Base-by-base conservation (phyloP, 1,140 invertebrate species). In the Heliothis subflexa region DNA sequence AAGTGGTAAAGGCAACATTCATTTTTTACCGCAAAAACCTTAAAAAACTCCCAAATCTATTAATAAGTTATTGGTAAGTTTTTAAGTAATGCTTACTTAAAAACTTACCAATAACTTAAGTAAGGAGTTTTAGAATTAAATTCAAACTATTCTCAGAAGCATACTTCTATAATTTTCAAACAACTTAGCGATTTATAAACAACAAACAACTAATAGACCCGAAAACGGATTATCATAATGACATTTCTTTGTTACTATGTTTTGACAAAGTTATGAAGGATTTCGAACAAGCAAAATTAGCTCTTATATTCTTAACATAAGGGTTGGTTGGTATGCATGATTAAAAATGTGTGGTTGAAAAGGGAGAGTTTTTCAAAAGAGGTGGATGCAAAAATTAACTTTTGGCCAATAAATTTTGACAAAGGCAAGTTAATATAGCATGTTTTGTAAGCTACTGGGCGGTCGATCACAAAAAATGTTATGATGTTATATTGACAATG, bases 401-500 rank as follows among this genome's bases (percentile, higher is more conserved):
- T 86, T 89, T 85, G 86, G 52, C 83, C 87, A 86, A 86, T 90
- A 88, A 88, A 50, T 87, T 86, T 84, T 78, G 71, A 91, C 86
- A 89, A 89, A 79, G 81, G 79, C 9, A 72, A 81, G 78, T 74
- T 81, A 86, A 86, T 86, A 85, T 64, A 73, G 68, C 83, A 74
- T 85, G 74, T 59, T 81, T 33, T 78, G 68, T 64, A 75, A 14
- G 85, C 89, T 91, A 89, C 88, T 85, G 86, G 89, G 88, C 86
- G 89, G 89, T 87, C 88, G 68, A n/a, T 11, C 2, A 72, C 59
- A 85, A 87, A 87, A 87, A 78, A 21, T 57, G 55, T 77, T 80
- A 52, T 73, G 61, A 78, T 79, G 25, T 80, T 62, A 52, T 85
- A 82, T 61, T 87, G 86, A 84, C 87, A 83, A 77, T 68, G 78